Conservation (phyloP, 2,888 invertebrate genomes). For the Caenorhabditis panamensis region DNA sequence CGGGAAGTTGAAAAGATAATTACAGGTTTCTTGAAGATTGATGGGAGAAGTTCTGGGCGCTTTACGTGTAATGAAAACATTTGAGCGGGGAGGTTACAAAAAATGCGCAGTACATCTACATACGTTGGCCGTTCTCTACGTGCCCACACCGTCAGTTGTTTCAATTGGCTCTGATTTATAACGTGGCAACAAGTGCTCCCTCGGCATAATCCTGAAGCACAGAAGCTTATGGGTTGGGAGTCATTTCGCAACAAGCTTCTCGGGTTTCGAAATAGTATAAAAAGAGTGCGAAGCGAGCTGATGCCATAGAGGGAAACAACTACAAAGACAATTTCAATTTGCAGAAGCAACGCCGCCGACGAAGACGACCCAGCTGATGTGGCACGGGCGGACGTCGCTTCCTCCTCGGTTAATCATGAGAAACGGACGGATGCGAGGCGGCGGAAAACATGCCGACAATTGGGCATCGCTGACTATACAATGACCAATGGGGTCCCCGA, state of each 20-base stretch:
- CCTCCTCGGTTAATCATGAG: conserved; percentile 43
- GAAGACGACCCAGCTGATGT: conserved; percentile 31
- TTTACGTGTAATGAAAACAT: background rate
- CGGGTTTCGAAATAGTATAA: conserved; percentile 16
- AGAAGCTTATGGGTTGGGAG: background rate
- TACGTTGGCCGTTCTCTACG: background rate
- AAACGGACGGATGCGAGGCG: conserved; percentile 14
- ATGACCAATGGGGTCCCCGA: background rate
- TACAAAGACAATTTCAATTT: conserved; percentile 44
- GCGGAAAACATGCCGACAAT: conserved; percentile 27
- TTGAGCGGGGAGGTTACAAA: conserved; percentile 1
- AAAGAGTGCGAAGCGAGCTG: conserved; percentile 2
- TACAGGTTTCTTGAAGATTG: background rate
- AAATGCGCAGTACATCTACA: background rate
- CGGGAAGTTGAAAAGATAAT: background rate
- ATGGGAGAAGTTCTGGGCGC: background rate
- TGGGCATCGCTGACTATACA: conserved; percentile 13
- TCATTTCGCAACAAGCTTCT: conserved; percentile 8
- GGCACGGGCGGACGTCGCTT: conserved; percentile 10
- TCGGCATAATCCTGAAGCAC: background rate
- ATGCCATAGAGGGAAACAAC: conserved; percentile 1
- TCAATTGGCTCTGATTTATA: conserved; percentile 30
- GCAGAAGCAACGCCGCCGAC: background rate
- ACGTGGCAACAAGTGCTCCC: conserved; percentile 24
- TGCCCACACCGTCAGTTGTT: conserved; percentile 21